These are phyloP conservation scores for Augiades crinisus DNA, from an alignment of 2,888 invertebrate species.

Conservation along the genomic window DNA sequence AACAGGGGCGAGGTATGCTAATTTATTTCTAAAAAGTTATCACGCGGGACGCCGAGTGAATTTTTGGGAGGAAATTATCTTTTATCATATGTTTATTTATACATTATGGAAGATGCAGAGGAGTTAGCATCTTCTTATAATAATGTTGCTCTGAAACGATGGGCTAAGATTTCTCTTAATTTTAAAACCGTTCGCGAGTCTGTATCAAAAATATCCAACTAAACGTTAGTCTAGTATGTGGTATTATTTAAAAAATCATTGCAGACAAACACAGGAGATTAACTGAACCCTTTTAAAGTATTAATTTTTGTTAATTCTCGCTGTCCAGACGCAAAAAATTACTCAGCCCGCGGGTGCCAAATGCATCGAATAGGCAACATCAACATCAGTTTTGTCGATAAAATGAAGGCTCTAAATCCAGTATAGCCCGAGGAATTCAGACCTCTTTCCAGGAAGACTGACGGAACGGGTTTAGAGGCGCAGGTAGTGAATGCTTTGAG, in stretches of 20 bases:
- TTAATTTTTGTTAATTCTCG: not conserved
- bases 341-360: not conserved
- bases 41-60: no score
- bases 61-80: not conserved
- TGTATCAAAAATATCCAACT: no score
- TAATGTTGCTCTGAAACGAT: no score
- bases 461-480: slow-evolving; percentile 16
- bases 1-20: not conserved
- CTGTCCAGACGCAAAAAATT: not conserved
- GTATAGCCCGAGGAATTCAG: slow-evolving; percentile 6
- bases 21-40: not conserved
- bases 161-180: no score
- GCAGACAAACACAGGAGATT: no score
- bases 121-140: no score
- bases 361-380: not conserved
- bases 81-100: no score
- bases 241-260: no score
- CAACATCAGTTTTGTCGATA: not conserved
- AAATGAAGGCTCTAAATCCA: not conserved
- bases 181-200: no score
- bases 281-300: no score
- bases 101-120: no score
- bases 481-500: slow-evolving; percentile 17
- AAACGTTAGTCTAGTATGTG: no score
- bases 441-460: slow-evolving; percentile 23